These are phyloP conservation scores for Drosophila nikananu DNA, from an alignment of 1,140 invertebrate species.

Conservation along the genomic window DNA sequence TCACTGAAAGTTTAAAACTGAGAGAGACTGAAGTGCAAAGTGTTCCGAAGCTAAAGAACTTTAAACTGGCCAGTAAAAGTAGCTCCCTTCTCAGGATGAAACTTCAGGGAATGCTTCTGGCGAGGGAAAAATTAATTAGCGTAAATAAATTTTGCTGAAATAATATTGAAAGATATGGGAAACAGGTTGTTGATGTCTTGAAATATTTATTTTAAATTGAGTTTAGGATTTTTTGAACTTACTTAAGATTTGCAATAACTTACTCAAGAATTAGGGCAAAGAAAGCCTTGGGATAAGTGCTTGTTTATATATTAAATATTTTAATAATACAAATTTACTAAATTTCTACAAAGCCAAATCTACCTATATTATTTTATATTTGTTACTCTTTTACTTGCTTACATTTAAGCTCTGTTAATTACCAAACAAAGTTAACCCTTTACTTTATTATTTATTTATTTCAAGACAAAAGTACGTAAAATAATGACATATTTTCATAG, in stretches of 20 bases:
- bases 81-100: neutral
- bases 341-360: neutral
- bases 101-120: neutral
- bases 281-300: neutral
- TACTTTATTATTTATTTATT: neutral
- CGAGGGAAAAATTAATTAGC: neutral
- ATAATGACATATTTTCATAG: too few relatives aligned
- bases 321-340: neutral
- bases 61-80: slow-evolving; percentile 9
- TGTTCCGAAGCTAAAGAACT: neutral
- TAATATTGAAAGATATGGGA: neutral
- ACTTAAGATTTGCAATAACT: neutral
- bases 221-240: neutral
- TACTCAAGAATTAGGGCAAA: neutral
- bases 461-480: neutral
- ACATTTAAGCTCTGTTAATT: neutral
- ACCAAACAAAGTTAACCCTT: neutral
- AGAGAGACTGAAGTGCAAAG: neutral
- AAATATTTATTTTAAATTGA: neutral
- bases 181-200: neutral
- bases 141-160: slow-evolving; percentile 12
- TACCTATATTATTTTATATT: neutral
- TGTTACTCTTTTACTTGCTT: neutral
- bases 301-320: neutral
- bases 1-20: neutral